Base-by-base conservation (phyloP, 2,113 vertebrate genomes). In the Neogobius melanostomus region DNA sequence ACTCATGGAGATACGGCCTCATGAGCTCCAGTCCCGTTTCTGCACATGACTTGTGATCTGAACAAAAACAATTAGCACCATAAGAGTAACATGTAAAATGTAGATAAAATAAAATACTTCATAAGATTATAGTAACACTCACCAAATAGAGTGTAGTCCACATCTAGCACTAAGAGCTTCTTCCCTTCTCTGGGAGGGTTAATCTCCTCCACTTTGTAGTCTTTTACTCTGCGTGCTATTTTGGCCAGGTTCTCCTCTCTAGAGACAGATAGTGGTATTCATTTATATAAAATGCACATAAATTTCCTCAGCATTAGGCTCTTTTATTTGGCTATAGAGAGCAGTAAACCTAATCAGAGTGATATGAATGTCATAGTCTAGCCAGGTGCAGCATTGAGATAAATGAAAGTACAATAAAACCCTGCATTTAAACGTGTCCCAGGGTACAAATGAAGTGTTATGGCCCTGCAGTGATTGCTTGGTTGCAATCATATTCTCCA, bases 101-200 rank as follows among this genome's bases (percentile, higher is more conserved):
- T 12, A 12, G 8, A 57, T 6, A 14, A 9, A 28, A 56, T 10
- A 28, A 36, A 11, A 52, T 3, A 28, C 28, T 28, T 28, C 28
- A 28, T 28, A 28, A 28, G 28, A 28, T 59, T 28, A 17, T 8
- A 59, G 6, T 44, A 14, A 56, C 48, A 93, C 95, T 95, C 86
- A 98, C 98, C 98, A 89, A 99, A 99, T 47, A 99, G 86, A 0
- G 98, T 99, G 74, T 99, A 99, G 84, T 99, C 98, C 71, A 99
- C 96, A 87, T 99, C 98, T 64, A 99, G 87, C 28, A 99, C 97
- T 78, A 99, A 93, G 46, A 99, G 93, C 60, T 94, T 95, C 82
- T 99, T 99, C 44, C 96, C 98, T 92, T 96, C 95, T 85, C 97
- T 93, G 21, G 98, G 97, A 79, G 95, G 93, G 85, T 98, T 98